Base-by-base conservation (phyloP, 2,888 invertebrate species). In the Microplitis deprimator region DNA sequence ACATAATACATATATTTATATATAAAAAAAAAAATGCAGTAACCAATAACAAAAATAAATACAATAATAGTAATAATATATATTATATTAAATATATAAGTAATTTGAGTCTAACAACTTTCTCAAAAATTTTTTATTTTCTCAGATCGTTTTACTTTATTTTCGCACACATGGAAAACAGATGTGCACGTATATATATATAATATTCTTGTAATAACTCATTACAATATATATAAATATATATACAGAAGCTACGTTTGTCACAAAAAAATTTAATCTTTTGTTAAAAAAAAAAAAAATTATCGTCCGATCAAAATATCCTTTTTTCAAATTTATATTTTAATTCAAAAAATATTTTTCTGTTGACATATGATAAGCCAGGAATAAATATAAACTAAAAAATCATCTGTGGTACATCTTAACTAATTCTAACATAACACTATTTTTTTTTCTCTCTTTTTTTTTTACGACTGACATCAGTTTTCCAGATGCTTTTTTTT, bases 41-140 rank as follows among this genome's bases (percentile, higher is more conserved):
- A 13, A 50, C 13, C 50, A 50, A 50, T 50, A 50, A 6, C 50
- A 83, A 82, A 76, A 80, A 67, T 65, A 38, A 38, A 65, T 29
- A 67, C 16, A 61, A 50, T 5, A 17, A 16, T 41, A 16, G 20
- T 8, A 16, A 68, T 16, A 40, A 40, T 40, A 40, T 8, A 38
- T 40, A 67, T 16, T 16, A 68, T 10, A 38, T 16, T 6, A 7
- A 40, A 29, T 20, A 4, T 29, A 29, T 29, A 16, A 40, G 41
- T 16, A 17, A 68, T 20, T 10, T 68, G 8, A 41, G 68, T 50
- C 68, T 17, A 41, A 41, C 71, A 70, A 16, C 50, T 71, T 71
- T 65, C 76, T 68, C 75, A 67, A 76, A 59, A 76, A 16, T 59
- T 41, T 17, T 10, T 62, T 16, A 68, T 40, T 68, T 70, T 62